These are phyloP conservation scores for Menidia beryllina DNA, from an alignment of 2,113 vertebrate genomes.

Conservation along the genomic window DNA sequence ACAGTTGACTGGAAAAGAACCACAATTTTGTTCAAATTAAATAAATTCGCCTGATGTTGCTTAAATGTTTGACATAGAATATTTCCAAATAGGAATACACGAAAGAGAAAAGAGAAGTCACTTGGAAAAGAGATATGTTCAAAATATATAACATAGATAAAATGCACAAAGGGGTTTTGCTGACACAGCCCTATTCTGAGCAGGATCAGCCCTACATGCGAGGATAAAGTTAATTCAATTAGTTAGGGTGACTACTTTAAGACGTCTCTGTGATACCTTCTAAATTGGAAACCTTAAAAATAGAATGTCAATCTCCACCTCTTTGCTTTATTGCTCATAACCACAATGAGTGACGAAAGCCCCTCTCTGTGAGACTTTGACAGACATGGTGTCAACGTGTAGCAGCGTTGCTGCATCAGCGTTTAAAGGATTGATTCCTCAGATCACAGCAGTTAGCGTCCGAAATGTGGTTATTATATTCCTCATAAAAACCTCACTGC, in stretches of 20 bases:
- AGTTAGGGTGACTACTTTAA: constrained; percentile 48
- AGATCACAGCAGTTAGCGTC: not conserved
- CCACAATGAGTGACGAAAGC: not conserved
- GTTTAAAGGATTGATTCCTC: not conserved
- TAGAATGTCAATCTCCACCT: not conserved
- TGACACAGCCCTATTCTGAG: constrained; percentile 27
- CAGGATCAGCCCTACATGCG: constrained; percentile 28
- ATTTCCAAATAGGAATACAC: not conserved
- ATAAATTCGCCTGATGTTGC: not conserved
- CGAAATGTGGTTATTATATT: not conserved
- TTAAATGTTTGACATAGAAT: not conserved
- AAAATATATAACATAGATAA: constrained; percentile 24
- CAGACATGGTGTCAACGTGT: not conserved
- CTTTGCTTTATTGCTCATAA: accelerated
- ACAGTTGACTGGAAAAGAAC: not conserved
- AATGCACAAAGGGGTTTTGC: constrained; percentile 4
- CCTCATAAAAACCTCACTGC: not conserved
- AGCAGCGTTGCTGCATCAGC: not conserved
- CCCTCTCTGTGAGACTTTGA: no score
- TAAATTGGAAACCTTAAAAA: not conserved
- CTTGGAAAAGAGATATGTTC: not conserved
- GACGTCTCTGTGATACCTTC: constrained; percentile 22
- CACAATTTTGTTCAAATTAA: not conserved
- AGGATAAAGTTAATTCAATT: constrained; percentile 64
- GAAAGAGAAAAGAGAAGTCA: not conserved